Base-by-base conservation (phyloP, 2,797 vertebrate genomes). In the Dendrocincla fuliginosa region DNA sequence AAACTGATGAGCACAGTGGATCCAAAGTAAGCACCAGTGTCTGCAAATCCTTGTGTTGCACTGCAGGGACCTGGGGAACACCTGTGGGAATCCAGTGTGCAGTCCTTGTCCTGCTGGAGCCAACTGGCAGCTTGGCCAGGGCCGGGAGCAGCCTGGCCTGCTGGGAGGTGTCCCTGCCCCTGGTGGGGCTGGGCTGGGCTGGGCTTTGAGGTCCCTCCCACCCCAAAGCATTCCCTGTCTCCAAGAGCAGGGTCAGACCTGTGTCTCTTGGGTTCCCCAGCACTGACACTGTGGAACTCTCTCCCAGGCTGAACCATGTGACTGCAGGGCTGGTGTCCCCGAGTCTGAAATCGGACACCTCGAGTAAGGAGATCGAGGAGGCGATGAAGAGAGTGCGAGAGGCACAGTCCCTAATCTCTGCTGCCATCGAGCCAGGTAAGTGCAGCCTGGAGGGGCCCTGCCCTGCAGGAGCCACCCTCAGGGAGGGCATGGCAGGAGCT, bases 301-400 rank as follows among this genome's bases (percentile, higher is more conserved):
- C 10, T 47, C 32, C 77, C 97, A 99, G 99, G 97, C 96, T 99
- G 97, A 99, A 99, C 97, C 99, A 99, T 47, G 98, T 99, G 93
- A 99, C 99, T 55, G 99, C 99, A 32, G 99, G 99, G 70, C 98
- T 99, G 32, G 97, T 99, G 91, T 99, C 98, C 77, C 98, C 99
- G 23, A 99, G 98, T 87, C 96, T 99, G 95, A 99, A 99, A 95
- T 98, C 98, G 4, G 99, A 99, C 78, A 98, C 98, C 60, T 99
- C 99, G 68, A 99, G 99, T 95, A 99, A 99, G 97, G 99, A 99
- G 97, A 99, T 99, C 35, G 99, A 99, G 97, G 99, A 99, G 96
- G 99, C 99, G n/a, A 99, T 99, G 99, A 99, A 99, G 97, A 98
- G 99, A 97, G 99, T 99, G 68, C 95, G 99, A 93, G 99, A 99